Evolutionary conservation across 2,113 vertebrate genomes (phyloP).

Genomic region (Festucalex cinctus): DNA sequence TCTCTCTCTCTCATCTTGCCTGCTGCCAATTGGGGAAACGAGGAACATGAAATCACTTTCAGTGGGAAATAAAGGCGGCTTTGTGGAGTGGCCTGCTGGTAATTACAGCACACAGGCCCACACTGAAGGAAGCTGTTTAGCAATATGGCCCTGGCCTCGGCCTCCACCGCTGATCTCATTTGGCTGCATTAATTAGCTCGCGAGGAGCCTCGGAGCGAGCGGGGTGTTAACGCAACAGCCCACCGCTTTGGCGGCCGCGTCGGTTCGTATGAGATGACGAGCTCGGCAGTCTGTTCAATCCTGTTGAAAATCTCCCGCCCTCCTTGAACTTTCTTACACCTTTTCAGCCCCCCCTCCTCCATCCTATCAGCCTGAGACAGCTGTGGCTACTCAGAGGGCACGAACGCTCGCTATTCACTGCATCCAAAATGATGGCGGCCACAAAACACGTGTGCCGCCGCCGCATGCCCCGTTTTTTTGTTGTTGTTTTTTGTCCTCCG

Average conservation of each 20-base stretch:
- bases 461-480: conserved; percentile 10
- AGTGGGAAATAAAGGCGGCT: conserved; percentile 82
- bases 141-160: conserved; percentile 84
- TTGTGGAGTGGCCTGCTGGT: conserved; percentile 84
- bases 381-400: conserved; percentile 88
- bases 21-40: conserved; percentile 47
- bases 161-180: conserved; percentile 95
- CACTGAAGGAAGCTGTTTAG: conserved; percentile 86
- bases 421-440: conserved; percentile 72
- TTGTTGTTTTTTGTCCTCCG: neutral
- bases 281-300: conserved; percentile 85
- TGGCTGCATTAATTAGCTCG: conserved; percentile 93
- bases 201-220: conserved; percentile 80
- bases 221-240: conserved; percentile 80
- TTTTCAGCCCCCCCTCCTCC: conserved; percentile 49
- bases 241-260: conserved; percentile 75
- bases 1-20: conserved; percentile 47
- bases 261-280: conserved; percentile 73
- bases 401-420: conserved; percentile 85
- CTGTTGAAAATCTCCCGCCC: conserved; percentile 48
- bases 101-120: conserved; percentile 85
- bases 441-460: conserved; percentile 39
- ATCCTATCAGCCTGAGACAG: conserved; percentile 84
- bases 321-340: conserved; percentile 59
- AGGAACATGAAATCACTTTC: conserved; percentile 92